Evolutionary conservation across 2,888 invertebrate genomes (phyloP).

Genomic region (Ganaspis brasiliensis): DNA sequence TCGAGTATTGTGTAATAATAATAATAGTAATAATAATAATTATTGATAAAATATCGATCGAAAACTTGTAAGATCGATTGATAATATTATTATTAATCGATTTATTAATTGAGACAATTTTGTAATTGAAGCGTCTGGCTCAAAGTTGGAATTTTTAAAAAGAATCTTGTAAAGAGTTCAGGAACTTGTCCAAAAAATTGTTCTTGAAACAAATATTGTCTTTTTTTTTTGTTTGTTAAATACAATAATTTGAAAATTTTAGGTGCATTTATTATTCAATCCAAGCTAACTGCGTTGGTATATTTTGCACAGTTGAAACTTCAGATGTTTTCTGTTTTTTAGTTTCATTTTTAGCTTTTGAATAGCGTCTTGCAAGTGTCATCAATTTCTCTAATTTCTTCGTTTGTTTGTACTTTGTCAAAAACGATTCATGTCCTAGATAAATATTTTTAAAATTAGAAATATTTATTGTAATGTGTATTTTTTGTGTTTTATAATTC

Average conservation of each 20-base stretch:
- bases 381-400: constrained; percentile 61
- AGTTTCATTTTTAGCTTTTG: constrained; percentile 49
- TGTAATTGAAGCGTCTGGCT: background rate
- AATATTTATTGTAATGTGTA: constrained; percentile 20
- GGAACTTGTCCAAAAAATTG: constrained; percentile 1
- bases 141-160: background rate
- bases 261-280: background rate
- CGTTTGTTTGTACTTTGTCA: constrained; percentile 67
- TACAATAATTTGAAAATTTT: background rate
- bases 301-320: background rate
- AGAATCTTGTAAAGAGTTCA: constrained; percentile 27
- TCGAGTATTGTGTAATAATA: no score
- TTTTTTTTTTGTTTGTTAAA: background rate
- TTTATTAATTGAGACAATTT: no score
- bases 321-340: background rate
- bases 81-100: no score
- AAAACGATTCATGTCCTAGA: constrained; percentile 76
- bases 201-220: background rate
- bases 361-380: constrained; percentile 55
- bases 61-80: no score
- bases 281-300: constrained; percentile 19
- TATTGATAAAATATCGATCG: no score
- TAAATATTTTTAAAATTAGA: constrained; percentile 5
- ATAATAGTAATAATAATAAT: no score
- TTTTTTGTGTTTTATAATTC: no score